Percentiles rank a stretch among this genome's conserved stretches.
Conservation (phyloP, 1,140 invertebrate species). For the Orchestia grillus region DNA sequence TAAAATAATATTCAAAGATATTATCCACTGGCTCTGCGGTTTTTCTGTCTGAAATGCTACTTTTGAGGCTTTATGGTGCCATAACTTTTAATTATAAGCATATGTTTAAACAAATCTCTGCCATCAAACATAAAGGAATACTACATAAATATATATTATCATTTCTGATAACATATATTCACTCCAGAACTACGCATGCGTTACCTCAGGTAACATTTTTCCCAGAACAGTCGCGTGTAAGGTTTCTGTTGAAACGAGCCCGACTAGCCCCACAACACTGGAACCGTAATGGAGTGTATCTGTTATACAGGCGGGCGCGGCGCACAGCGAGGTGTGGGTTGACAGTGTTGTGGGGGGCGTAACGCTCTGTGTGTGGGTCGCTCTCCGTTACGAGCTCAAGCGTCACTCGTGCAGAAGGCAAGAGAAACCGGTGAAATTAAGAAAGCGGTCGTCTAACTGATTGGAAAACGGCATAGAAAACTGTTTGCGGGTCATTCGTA, state of each 20-base stretch:
- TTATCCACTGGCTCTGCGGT: no score
- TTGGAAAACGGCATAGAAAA: slow-evolving; percentile 56
- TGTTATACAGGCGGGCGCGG: no score
- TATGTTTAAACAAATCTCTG: no score
- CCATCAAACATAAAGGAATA: no score
- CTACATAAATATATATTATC: no score
- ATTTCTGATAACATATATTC: no score
- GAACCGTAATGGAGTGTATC: not conserved
- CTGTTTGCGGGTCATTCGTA: slow-evolving; percentile 53
- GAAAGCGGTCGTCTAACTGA: slow-evolving; percentile 56
- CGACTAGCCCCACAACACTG: not conserved
- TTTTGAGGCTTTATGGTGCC: no score
- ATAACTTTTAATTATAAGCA: no score
- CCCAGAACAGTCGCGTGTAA: not conserved
- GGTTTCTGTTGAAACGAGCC: not conserved
- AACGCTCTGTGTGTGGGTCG: not conserved
- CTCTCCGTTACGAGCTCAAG: slow-evolving; percentile 16
- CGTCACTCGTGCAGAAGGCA: slow-evolving; percentile 53
- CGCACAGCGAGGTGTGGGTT: not conserved
- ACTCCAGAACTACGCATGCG: not conserved
- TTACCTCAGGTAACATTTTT: not conserved
- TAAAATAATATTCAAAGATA: no score
- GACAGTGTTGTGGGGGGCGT: not conserved
- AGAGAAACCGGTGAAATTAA: slow-evolving; percentile 56
- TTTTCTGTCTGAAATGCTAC: no score